These are phyloP conservation scores for Ceratina japonica DNA, from an alignment of 1,140 invertebrate genomes.

Conservation along the genomic window DNA sequence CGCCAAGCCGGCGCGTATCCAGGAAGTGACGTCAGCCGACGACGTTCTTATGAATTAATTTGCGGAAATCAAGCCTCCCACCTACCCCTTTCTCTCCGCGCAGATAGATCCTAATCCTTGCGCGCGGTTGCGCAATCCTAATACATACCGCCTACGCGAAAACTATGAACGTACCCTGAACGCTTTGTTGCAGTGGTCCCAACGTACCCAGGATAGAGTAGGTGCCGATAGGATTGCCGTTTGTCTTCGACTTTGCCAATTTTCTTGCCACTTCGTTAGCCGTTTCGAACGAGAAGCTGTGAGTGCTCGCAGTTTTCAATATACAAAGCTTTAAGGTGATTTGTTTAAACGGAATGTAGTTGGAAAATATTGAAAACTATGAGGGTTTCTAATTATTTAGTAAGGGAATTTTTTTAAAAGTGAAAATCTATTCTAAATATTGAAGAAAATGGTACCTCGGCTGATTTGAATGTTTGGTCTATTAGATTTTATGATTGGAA, in stretches of 20 bases:
- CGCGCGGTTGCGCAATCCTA: constrained; percentile 48
- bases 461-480: too few relatives aligned
- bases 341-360: too few relatives aligned
- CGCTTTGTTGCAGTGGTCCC: constrained; percentile 14
- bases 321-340: too few relatives aligned
- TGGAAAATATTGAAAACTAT: too few relatives aligned
- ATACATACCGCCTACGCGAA: constrained; percentile 38
- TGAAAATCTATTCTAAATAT: too few relatives aligned
- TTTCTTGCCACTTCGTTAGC: background rate
- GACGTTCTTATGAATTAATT: constrained; percentile 62
- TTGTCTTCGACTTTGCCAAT: background rate
- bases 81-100: constrained; percentile 38
- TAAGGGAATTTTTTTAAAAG: too few relatives aligned
- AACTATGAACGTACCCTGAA: constrained; percentile 26
- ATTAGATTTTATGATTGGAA: background rate
- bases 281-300: too few relatives aligned
- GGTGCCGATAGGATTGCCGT: constrained; percentile 24
- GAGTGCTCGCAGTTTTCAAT: too few relatives aligned
- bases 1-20: constrained; percentile 61
- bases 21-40: constrained; percentile 66
- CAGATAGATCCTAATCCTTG: constrained; percentile 48
- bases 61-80: constrained; percentile 54
- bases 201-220: background rate
- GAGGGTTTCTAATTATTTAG: too few relatives aligned
- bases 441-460: too few relatives aligned